These are phyloP conservation scores for Biston stratarius DNA, from an alignment of 2,888 invertebrate genomes.

Conservation along the genomic window DNA sequence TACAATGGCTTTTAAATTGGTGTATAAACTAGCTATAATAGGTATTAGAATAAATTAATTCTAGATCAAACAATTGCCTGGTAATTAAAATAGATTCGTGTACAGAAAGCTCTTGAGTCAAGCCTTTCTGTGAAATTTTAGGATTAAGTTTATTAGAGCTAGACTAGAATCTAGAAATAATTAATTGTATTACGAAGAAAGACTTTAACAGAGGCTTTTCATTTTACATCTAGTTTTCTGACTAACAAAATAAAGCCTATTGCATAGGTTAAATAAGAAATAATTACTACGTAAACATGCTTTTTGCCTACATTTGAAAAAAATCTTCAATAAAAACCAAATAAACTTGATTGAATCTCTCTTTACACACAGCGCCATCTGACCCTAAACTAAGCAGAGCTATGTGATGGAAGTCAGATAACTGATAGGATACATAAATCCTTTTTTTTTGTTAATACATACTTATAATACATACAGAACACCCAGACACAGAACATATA, in stretches of 20 bases:
- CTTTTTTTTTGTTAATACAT: no score
- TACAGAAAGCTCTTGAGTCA: slow-evolving; percentile 8
- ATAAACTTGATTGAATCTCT: no score
- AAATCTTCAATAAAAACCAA: no score
- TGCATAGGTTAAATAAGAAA: slow-evolving; percentile 6
- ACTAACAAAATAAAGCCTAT: neutral
- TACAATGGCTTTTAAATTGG: neutral
- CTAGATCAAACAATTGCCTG: slow-evolving; percentile 8
- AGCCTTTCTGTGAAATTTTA: slow-evolving; percentile 11
- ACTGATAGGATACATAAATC: no score
- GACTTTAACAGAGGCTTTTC: slow-evolving; percentile 6
- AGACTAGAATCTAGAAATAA: slow-evolving; percentile 10
- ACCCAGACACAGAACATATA: no score
- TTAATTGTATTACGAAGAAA: slow-evolving; percentile 5
- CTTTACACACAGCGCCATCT: no score
- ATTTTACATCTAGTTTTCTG: slow-evolving; percentile 5
- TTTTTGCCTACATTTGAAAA: no score
- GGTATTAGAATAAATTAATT: slow-evolving; percentile 7
- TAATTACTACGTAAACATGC: neutral
- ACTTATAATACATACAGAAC: no score
- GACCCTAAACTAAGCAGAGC: no score
- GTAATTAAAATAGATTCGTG: slow-evolving; percentile 5
- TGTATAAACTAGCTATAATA: slow-evolving; percentile 9
- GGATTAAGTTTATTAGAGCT: slow-evolving; percentile 15
- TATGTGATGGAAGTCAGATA: no score